Percentiles rank a stretch among this genome's conserved stretches.
Conservation (phyloP, 2,113 vertebrate genomes). For the Gymnarchus niloticus region DNA sequence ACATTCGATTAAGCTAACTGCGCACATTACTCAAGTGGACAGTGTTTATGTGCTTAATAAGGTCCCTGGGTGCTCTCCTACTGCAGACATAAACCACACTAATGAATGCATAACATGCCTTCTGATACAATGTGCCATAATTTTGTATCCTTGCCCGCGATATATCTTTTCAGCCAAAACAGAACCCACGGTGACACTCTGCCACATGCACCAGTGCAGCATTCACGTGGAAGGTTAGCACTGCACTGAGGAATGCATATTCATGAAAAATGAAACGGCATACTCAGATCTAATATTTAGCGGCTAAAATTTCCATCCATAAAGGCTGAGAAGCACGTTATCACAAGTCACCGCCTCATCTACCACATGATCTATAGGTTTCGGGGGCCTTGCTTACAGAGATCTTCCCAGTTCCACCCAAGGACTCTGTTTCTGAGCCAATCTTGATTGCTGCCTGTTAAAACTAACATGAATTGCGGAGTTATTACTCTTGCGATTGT, state of each 20-base stretch:
- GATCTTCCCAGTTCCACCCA: not conserved
- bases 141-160: not conserved
- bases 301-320: not conserved
- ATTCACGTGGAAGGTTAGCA: not conserved
- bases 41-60: conserved; percentile 23
- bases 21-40: conserved; percentile 16
- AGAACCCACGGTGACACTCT: not conserved
- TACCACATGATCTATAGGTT: not conserved
- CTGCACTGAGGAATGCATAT: too few species aligned
- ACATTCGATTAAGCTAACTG: conserved; percentile 6
- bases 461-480: not conserved
- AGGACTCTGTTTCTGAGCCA: not conserved
- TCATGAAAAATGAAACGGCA: not conserved
- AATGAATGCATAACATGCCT: not conserved
- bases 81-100: not conserved
- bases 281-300: not conserved
- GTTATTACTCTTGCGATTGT: not conserved
- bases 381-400: not conserved
- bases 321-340: not conserved
- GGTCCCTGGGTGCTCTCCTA: not conserved
- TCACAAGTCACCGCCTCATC: not conserved
- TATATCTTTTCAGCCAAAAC: not conserved
- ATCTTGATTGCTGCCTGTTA: not conserved
- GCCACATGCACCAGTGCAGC: not conserved
- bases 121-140: too few species aligned